Base-by-base conservation (phyloP, 2,888 invertebrate genomes). In the Cosmia pyralina region DNA sequence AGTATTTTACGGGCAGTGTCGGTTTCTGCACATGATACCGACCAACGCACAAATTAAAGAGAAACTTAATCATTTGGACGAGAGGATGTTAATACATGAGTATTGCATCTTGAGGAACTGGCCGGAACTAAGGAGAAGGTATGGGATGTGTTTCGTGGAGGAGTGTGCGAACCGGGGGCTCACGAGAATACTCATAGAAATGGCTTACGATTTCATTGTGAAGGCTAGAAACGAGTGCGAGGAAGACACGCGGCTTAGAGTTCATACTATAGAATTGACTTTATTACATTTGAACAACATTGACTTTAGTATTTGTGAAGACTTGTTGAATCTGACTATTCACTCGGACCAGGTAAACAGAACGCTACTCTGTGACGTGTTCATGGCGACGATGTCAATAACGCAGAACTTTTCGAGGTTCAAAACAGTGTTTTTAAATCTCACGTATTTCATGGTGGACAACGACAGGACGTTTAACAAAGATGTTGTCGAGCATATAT, bases 341-440 rank as follows among this genome's bases (percentile, higher is more conserved):
- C 50, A 52, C 5, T 22, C 75, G 1, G 80, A 38, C 57, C 75
- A 5, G 53, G 88, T 1, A 6, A 76, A 4, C 41, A 81, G 4
- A 69, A 68, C 0, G 0, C 52, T 87, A 4, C 75, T 95, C 2
- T 95, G 94, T 64, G 93, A 94, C 38, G 80, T 87, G 0, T 92
- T 93, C 6, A 89, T 96, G 87, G 74, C 87, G 28, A 84, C 88
- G 0, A 90, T 96, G 72, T 93, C 94, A 0, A 82, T 89, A 11
- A 92, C 95, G 4, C 94, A 92, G 65, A 96, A 96, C 83, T 95
- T 96, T 82, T 89, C 92, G 0, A 89, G 94, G 10, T 96, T 95
- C 83, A 94, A 92, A 79, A 50, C 52, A 0, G 91, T 94, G 41
- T 95, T 95, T 79, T 81, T 92, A 8, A 92, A 90, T 69, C 83